Evolutionary conservation across 2,797 vertebrate species (phyloP).

Genomic region (Champsocephalus gunnari): DNA sequence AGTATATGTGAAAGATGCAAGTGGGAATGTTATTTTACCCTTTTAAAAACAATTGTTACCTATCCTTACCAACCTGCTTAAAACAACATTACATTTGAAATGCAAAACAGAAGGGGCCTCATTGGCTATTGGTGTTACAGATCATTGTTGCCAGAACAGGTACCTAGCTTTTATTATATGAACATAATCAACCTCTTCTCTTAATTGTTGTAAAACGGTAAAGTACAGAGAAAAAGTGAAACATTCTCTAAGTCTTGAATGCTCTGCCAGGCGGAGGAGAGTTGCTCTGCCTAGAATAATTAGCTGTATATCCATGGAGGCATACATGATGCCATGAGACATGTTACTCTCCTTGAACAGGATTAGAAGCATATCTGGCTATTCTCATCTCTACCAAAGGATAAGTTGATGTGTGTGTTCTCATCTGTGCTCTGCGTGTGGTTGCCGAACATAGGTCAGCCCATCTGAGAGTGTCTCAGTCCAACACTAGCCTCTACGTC

Average conservation of each 20-base stretch:
- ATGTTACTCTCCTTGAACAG: slow-evolving; percentile 50
- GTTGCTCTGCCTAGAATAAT: slow-evolving; percentile 53
- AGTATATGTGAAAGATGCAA: not conserved
- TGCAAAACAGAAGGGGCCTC: not conserved
- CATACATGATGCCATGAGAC: slow-evolving; percentile 55
- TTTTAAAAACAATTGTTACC: not conserved
- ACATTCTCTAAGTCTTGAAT: slow-evolving; percentile 1
- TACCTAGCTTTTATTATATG: not conserved
- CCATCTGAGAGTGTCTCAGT: slow-evolving; percentile 26
- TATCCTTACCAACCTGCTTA: not conserved
- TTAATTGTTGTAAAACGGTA: not conserved
- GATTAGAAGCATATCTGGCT: slow-evolving; percentile 73
- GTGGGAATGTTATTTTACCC: not conserved
- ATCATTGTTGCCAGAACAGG: not conserved
- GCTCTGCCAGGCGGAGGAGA: not conserved
- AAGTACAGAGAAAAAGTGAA: slow-evolving; percentile 1
- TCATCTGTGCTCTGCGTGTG: slow-evolving; percentile 58
- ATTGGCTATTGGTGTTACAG: not conserved
- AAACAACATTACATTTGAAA: not conserved
- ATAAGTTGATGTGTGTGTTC: slow-evolving; percentile 62
- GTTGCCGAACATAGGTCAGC: slow-evolving; percentile 35
- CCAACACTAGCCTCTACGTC: slow-evolving; percentile 11
- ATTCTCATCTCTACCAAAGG: slow-evolving; percentile 60
- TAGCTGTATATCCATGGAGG: slow-evolving; percentile 39
- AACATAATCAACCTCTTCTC: not conserved